These are phyloP conservation scores for Mus pahari DNA, from an alignment of 2,113 vertebrate species.

Conservation along the genomic window DNA sequence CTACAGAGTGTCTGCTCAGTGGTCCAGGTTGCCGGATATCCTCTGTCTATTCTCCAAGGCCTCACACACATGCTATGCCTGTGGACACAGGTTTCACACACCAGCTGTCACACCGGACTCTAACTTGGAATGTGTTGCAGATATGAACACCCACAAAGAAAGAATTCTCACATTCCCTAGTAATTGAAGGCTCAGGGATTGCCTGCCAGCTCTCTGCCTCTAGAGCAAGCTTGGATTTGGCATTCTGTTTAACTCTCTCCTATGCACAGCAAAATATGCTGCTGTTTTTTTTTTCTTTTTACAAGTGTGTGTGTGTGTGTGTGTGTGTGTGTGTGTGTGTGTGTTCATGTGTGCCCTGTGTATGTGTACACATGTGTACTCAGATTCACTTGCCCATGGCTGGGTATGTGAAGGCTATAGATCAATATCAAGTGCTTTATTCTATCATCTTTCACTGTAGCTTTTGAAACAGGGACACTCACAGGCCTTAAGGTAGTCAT, in stretches of 20 bases:
- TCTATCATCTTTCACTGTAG: not conserved
- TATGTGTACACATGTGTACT: not conserved
- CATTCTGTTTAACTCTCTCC: not conserved
- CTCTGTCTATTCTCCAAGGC: not conserved
- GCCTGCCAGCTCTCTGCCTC: not conserved
- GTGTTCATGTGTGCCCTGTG: not conserved
- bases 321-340: not conserved
- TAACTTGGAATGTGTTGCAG: not conserved
- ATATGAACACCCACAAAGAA: not conserved
- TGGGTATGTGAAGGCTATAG: not conserved
- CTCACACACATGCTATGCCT: not conserved
- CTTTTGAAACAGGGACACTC: not conserved
- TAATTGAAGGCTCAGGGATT: fast-evolving
- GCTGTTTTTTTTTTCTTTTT: not conserved
- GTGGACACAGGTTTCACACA: not conserved
- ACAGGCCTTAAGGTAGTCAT: not conserved
- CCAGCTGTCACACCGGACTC: not conserved
- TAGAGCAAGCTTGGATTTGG: not conserved
- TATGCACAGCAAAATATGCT: not conserved
- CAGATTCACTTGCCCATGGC: too few relatives aligned
- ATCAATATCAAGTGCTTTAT: not conserved
- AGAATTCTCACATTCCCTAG: not conserved
- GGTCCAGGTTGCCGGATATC: not conserved
- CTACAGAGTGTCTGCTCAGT: not conserved
- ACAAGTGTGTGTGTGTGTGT: not conserved